Conservation (phyloP, 35 echinoderm and acorn worm species). For the Stichopus chloronotus region DNA sequence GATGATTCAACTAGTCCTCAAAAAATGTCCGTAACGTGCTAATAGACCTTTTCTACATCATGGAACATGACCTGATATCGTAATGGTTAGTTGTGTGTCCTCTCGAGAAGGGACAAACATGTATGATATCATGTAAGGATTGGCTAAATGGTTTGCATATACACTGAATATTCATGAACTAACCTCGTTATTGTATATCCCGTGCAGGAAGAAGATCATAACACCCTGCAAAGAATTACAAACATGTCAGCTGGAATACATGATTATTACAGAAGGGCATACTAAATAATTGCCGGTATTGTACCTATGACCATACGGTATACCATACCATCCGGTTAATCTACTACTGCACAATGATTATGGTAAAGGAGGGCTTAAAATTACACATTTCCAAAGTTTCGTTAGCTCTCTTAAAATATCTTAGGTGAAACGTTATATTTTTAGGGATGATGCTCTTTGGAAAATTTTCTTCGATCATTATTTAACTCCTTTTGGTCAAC, state of each 20-base stretch:
- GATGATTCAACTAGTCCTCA: too few species aligned
- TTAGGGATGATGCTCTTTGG: neutral
- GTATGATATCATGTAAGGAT: too few species aligned
- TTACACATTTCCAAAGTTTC: neutral
- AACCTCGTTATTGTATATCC: slow-evolving; percentile 18
- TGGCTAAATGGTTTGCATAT: neutral
- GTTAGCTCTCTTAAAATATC: neutral
- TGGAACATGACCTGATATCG: neutral
- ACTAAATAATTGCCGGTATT: too few species aligned
- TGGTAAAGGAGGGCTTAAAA: too few species aligned
- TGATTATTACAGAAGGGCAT: too few species aligned
- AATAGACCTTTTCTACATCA: too few species aligned
- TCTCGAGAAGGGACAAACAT: too few species aligned
- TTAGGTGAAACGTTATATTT: neutral
- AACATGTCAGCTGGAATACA: neutral
- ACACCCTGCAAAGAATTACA: neutral
- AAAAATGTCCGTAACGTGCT: too few species aligned
- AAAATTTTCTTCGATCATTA: too few species aligned
- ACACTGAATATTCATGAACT: neutral
- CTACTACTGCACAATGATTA: neutral
- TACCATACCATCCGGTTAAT: neutral
- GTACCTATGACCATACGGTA: too few species aligned
- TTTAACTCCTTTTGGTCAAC: too few species aligned
- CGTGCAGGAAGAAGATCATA: slow-evolving; percentile 4
- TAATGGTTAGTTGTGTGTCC: neutral